Conservation (phyloP, 2,113 vertebrate species). For the Pseudopipra pipra region DNA sequence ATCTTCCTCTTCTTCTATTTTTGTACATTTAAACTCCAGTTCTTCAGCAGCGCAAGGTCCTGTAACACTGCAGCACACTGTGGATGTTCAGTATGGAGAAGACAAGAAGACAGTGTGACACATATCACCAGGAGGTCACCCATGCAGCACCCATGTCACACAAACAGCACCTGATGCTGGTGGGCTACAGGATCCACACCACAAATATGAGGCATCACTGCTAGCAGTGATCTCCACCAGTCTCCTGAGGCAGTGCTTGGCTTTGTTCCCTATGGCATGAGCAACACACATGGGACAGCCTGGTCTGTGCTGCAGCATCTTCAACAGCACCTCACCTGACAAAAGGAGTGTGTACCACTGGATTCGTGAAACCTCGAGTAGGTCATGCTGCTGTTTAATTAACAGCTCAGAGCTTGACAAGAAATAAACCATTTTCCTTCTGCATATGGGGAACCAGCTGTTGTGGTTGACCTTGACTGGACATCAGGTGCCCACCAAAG, state of each 20-base stretch:
- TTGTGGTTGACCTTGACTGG: not conserved
- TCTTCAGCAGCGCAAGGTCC: not conserved
- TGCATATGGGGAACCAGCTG: not conserved
- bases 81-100: not conserved
- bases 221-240: not conserved
- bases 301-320: not conserved
- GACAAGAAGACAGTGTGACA: not conserved
- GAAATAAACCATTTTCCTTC: not conserved
- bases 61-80: fast-evolving
- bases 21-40: not conserved
- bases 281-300: fast-evolving
- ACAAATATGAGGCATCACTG: fast-evolving
- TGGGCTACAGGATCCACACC: not conserved
- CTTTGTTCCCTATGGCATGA: not conserved
- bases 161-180: not conserved
- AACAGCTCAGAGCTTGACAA: not conserved
- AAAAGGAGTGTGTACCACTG: not conserved
- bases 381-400: not conserved
- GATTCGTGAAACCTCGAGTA: not conserved
- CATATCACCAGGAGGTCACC: not conserved
- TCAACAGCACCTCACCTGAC: not conserved
- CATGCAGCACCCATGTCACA: fast-evolving
- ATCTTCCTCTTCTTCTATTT: not conserved
- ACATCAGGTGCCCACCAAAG: not conserved
- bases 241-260: not conserved